Percentiles rank a stretch among this genome's conserved stretches.
Evolutionary conservation across 2,888 invertebrate species (phyloP).

Genomic region (Acanthosepion esculentum): DNA sequence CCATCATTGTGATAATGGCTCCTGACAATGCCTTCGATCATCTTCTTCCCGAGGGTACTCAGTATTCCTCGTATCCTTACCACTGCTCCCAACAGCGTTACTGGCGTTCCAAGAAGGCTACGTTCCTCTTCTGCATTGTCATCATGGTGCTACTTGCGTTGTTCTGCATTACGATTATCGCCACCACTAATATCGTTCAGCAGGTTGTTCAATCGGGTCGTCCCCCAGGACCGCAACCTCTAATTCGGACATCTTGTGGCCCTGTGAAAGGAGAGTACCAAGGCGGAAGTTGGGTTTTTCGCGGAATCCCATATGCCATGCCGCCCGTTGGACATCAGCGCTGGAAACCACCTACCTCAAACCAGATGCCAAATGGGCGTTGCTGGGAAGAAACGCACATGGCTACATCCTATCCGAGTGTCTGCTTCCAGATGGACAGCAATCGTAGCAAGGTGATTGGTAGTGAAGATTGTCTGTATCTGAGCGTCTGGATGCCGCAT

Average conservation of each 20-base stretch:
- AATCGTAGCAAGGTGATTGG: not conserved
- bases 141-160: conserved; percentile 35
- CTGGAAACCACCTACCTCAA: conserved; percentile 10
- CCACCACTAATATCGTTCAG: conserved; percentile 7
- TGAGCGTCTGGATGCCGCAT: conserved; percentile 35
- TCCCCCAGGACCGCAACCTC: not conserved
- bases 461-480: conserved; percentile 35
- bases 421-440: not conserved
- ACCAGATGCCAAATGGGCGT: not conserved
- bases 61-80: not conserved
- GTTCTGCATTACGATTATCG: conserved; percentile 41
- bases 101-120: conserved; percentile 43
- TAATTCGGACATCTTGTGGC: not conserved
- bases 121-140: conserved; percentile 23
- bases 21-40: conserved; percentile 40
- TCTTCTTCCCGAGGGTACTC: not conserved
- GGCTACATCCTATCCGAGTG: not conserved
- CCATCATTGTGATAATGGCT: conserved; percentile 38
- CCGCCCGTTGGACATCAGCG: conserved; percentile 15
- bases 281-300: not conserved
- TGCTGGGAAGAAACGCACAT: not conserved
- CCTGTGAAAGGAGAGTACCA: conserved; percentile 36
- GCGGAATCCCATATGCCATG: conserved; percentile 43
- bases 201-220: not conserved
- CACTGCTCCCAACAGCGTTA: conserved; percentile 37